Conservation (phyloP, 2,797 vertebrate genomes). For the Agapornis canus region DNA sequence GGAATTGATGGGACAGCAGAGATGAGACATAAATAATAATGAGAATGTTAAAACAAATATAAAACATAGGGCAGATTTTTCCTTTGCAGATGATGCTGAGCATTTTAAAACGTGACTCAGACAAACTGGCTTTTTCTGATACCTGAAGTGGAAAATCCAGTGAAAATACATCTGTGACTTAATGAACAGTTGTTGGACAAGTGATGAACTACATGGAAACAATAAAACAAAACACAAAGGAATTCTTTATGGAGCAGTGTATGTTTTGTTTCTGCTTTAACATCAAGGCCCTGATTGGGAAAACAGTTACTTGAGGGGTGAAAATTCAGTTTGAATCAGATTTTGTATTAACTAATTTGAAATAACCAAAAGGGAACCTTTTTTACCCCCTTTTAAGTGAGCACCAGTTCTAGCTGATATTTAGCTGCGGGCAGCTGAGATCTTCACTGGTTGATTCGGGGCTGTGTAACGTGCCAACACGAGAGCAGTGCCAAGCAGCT, state of each 20-base stretch:
- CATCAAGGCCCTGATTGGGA: background rate
- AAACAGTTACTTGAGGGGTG: background rate
- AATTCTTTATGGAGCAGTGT: background rate
- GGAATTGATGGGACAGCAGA: background rate
- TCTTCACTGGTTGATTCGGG: background rate
- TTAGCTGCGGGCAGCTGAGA: conserved; percentile 19
- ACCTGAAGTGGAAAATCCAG: background rate
- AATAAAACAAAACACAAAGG: background rate
- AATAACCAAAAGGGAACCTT: background rate
- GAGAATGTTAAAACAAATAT: background rate
- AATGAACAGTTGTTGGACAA: background rate
- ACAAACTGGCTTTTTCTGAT: background rate
- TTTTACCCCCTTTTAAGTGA: background rate
- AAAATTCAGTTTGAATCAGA: background rate
- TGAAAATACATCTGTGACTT: background rate
- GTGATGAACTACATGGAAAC: background rate
- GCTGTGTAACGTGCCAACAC: background rate
- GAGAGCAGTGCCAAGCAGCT: conserved; percentile 3
- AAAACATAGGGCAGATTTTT: background rate
- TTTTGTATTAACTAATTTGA: background rate
- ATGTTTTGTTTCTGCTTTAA: background rate
- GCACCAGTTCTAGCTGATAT: background rate
- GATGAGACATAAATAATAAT: background rate
- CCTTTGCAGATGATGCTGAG: background rate
- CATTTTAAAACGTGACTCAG: background rate